These are phyloP conservation scores for Colletes collaris DNA, from an alignment of 2,888 invertebrate species.

Conservation along the genomic window DNA sequence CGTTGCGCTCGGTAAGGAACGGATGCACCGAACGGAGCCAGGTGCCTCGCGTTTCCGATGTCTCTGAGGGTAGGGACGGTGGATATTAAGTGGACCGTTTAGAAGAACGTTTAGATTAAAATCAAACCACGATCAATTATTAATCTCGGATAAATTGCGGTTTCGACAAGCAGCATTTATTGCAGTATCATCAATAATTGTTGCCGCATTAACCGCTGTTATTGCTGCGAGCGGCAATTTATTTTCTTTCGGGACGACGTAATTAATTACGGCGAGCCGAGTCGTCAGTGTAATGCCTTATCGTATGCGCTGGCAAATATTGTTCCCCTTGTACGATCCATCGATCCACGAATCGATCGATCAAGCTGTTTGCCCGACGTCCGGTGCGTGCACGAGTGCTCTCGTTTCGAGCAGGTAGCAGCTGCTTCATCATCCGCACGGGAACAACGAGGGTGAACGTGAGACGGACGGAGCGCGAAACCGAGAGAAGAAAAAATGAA, in stretches of 20 bases:
- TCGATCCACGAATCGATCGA: slow-evolving; percentile 68
- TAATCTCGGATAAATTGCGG: slow-evolving; percentile 61
- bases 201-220: slow-evolving; percentile 65
- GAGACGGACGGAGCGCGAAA: neutral
- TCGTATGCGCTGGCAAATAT: slow-evolving; percentile 58
- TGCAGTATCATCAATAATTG: slow-evolving; percentile 68
- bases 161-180: slow-evolving; percentile 65
- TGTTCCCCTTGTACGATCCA: slow-evolving; percentile 61
- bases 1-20: no score
- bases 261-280: slow-evolving; percentile 61
- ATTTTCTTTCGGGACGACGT: slow-evolving; percentile 61
- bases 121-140: slow-evolving; percentile 61
- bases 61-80: neutral
- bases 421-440: slow-evolving; percentile 62
- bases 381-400: slow-evolving; percentile 53
- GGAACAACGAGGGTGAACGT: neutral
- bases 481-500: slow-evolving; percentile 41
- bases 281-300: slow-evolving; percentile 54
- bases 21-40: slow-evolving; percentile 11
- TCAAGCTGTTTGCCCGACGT: slow-evolving; percentile 59
- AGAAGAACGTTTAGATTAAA: slow-evolving; percentile 51
- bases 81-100: slow-evolving; percentile 54
- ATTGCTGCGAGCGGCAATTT: slow-evolving; percentile 61
- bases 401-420: slow-evolving; percentile 58
- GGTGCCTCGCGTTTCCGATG: slow-evolving; percentile 8